Conservation (phyloP, 2,888 invertebrate species). For the Plusia festucae region DNA sequence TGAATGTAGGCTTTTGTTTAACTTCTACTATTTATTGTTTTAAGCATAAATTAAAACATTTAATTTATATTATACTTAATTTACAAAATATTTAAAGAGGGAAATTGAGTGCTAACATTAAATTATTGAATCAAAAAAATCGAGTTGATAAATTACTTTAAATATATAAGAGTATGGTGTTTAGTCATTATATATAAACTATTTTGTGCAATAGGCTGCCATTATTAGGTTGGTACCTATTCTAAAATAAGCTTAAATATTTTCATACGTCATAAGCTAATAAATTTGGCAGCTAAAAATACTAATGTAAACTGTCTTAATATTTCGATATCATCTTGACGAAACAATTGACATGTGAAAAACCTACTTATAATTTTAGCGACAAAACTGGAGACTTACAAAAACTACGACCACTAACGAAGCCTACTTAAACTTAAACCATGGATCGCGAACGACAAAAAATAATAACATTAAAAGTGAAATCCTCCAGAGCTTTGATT, state of each 20-base stretch:
- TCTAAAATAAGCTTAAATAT: too few relatives aligned
- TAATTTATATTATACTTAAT: too few relatives aligned
- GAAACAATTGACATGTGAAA: slow-evolving; percentile 52
- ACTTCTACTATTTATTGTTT: slow-evolving; percentile 45
- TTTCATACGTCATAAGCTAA: background rate
- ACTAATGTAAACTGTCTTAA: slow-evolving; percentile 2
- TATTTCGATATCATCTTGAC: slow-evolving; percentile 19
- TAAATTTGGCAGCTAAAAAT: slow-evolving; percentile 9
- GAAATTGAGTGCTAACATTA: too few relatives aligned
- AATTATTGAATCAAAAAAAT: too few relatives aligned
- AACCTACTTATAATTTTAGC: slow-evolving; percentile 51
- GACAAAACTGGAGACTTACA: slow-evolving; percentile 44
- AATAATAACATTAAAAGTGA: slow-evolving; percentile 87
- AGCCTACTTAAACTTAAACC: slow-evolving; percentile 62
- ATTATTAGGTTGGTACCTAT: too few relatives aligned
- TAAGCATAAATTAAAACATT: too few relatives aligned
- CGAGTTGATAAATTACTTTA: too few relatives aligned
- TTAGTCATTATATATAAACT: too few relatives aligned
- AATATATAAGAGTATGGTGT: too few relatives aligned
- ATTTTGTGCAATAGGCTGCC: too few relatives aligned
- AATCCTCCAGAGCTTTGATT: slow-evolving; percentile 88
- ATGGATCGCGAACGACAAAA: slow-evolving; percentile 70
- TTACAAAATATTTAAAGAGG: too few relatives aligned
- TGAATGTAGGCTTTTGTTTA: slow-evolving; percentile 47
- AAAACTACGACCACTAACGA: slow-evolving; percentile 70